Evolutionary conservation across 2,797 vertebrate genomes (phyloP), one percentile per base, ranked within the genome.

Genomic region (Tangara arthus): DNA sequence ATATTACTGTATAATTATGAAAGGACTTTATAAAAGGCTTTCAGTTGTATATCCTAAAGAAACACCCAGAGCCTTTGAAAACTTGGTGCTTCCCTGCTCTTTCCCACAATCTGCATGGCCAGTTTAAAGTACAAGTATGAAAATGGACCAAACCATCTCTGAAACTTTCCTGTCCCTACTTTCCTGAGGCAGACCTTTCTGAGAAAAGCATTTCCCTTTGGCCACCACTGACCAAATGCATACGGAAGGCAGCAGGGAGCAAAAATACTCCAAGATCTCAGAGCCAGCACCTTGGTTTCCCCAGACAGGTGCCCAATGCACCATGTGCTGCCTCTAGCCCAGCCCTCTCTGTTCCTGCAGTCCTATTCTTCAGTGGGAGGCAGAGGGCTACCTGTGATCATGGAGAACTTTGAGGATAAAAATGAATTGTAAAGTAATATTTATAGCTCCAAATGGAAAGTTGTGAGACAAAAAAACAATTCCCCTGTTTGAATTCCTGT

Each of bases 291-390:
- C 28, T 73, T 6, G 0, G 10, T 50, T 79, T 63, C 32, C n/a
- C 34, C 37, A 37, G 26, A 8, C 0, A 1, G 53, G 17, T 3
- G 2, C 23, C 14, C 28, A 15, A 8, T 1, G 6, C 12, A 16
- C 11, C 8, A 9, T 10, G 5, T 21, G 23, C 9, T 8, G 2
- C 9, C 30, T 65, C 49, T 56, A 49, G 52, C 34, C 50, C 55
- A 70, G 12, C 23, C 37, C 34, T 73, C 47, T 65, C 68, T 47
- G 14, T 26, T 82, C 27, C 20, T 30, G 9, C 18, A 50, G 34
- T 23, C 26, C 22, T 55, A 0, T 37, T 81, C 55, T 66, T 47
- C 37, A 32, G 47, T 9, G 2, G 32, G 35, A 64, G 35, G 56
- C 9, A 37, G 35, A 76, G 21, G 41, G 8, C 46, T 78, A 64